These are phyloP conservation scores for Fragum fragum DNA, from an alignment of 2,888 invertebrate species.

Conservation along the genomic window DNA sequence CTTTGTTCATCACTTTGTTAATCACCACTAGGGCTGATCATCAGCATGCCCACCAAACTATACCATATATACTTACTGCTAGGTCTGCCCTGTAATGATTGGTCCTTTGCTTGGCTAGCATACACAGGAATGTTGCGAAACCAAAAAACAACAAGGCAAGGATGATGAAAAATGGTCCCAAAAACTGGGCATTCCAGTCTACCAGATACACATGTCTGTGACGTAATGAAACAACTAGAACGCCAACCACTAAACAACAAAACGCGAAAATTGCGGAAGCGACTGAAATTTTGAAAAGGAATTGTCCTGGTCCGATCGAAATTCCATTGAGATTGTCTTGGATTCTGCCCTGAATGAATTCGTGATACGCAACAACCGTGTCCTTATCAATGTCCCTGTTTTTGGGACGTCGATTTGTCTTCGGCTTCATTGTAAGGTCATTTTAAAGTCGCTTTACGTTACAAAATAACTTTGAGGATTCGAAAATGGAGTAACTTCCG, in stretches of 20 bases:
- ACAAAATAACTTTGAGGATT: conserved; percentile 10
- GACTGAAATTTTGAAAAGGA: conserved; percentile 69
- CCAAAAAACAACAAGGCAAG: conserved; percentile 72
- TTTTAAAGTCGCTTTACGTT: not conserved
- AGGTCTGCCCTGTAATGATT: conserved; percentile 79
- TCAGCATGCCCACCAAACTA: no score
- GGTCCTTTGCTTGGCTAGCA: conserved; percentile 73
- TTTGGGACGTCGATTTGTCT: conserved; percentile 50
- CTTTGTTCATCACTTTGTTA: no score
- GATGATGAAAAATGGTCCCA: conserved; percentile 80
- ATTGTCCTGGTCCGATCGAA: conserved; percentile 77
- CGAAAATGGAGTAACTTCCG: conserved; percentile 61
- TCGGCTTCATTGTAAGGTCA: conserved; percentile 57
- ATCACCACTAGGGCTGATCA: no score
- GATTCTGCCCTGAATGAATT: conserved; percentile 78
- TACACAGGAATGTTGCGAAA: conserved; percentile 72
- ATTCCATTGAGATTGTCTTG: conserved; percentile 78
- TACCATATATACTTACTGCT: conserved; percentile 78
- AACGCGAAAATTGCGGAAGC: conserved; percentile 67
- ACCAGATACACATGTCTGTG: conserved; percentile 81
- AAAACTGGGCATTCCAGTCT: conserved; percentile 78
- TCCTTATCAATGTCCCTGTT: conserved; percentile 78
- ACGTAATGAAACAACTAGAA: conserved; percentile 76
- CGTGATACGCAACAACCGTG: conserved; percentile 82
- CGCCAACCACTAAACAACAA: conserved; percentile 72